Base-by-base conservation (phyloP, 2,888 invertebrate genomes). In the Tetragonisca angustula region DNA sequence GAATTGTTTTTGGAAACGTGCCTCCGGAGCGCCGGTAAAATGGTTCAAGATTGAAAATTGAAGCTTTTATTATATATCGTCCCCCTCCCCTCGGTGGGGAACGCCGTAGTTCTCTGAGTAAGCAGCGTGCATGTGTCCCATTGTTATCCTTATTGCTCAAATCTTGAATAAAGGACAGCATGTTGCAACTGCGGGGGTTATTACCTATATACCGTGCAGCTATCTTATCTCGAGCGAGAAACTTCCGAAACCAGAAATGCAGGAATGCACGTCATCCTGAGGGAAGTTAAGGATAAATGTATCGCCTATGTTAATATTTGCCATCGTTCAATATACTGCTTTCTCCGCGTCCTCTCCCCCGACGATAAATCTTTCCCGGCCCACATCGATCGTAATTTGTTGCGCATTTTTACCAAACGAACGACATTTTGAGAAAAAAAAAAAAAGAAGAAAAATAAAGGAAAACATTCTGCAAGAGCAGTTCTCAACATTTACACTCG, bases 111-210 rank as follows among this genome's bases (percentile, higher is more conserved):
- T 69, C 64, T 70, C 79, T 32, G 50, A 43, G 69, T 52, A 62
- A 70, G 52, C 70, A 74, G 71, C 36, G 43, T 73, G 9, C 43
- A 62, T 79, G 50, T 77, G 52, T 15, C 19, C 52, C 62, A n/a
- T 75, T 71, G 80, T 82, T 75, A 77, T 67, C 81, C 79, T 75
- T 71, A 77, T 56, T 75, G 64, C 70, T 62, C 64, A 76, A 73
- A 79, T 73, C 64, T 59, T 43, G 70, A 79, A 80, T 76, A 82
- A 85, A 76, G 82, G 76, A 65, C 61, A 70, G 68, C 59, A 74
- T 70, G 78, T 72, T 79, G 72, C 73, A 65, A 72, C 75, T 74
- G 43, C 9, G 43, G 17, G 62, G 74, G 61, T 80, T 77, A 75
- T 74, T 76, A 71, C n/a, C n/a, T 61, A 27, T 32, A 80, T 83